These are phyloP conservation scores for Coecobrya sp. DNA, from an alignment of 2,888 invertebrate genomes.

Conservation along the genomic window DNA sequence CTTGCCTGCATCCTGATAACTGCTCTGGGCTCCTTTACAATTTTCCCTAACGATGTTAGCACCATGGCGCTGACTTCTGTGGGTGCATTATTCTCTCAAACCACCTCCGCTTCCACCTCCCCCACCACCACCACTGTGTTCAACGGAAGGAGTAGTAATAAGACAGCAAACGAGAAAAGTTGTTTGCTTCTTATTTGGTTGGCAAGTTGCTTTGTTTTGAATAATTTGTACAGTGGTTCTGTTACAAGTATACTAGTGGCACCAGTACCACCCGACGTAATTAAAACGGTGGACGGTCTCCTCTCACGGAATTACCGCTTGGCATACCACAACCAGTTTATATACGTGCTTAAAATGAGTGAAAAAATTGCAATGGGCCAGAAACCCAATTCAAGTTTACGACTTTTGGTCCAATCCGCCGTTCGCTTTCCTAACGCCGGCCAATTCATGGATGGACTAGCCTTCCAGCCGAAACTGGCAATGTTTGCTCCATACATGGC, in stretches of 20 bases:
- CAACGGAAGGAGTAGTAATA: too few species aligned
- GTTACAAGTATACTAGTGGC: constrained; percentile 64
- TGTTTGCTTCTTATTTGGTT: constrained; percentile 58
- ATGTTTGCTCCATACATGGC: constrained; percentile 66
- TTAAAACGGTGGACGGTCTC: constrained; percentile 55
- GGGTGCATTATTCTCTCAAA: constrained; percentile 45
- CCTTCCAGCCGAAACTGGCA: constrained; percentile 49
- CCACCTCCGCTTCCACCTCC: neutral
- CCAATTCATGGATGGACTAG: constrained; percentile 28
- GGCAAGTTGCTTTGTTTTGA: constrained; percentile 39
- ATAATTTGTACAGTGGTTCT: constrained; percentile 66
- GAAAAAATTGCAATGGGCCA: constrained; percentile 43
- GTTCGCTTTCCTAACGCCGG: neutral
- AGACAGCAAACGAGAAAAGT: neutral
- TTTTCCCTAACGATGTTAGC: neutral
- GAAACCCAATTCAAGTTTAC: constrained; percentile 49
- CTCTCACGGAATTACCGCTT: constrained; percentile 45
- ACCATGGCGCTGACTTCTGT: constrained; percentile 52
- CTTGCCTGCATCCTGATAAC: constrained; percentile 31
- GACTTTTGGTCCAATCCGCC: neutral
- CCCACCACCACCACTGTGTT: too few species aligned
- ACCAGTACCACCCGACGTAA: constrained; percentile 62
- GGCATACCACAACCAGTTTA: constrained; percentile 16
- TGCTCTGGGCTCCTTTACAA: constrained; percentile 23
- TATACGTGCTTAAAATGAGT: constrained; percentile 66